Evolutionary conservation across 1,140 invertebrate species (phyloP).

Genomic region (Antheraea pernyi): DNA sequence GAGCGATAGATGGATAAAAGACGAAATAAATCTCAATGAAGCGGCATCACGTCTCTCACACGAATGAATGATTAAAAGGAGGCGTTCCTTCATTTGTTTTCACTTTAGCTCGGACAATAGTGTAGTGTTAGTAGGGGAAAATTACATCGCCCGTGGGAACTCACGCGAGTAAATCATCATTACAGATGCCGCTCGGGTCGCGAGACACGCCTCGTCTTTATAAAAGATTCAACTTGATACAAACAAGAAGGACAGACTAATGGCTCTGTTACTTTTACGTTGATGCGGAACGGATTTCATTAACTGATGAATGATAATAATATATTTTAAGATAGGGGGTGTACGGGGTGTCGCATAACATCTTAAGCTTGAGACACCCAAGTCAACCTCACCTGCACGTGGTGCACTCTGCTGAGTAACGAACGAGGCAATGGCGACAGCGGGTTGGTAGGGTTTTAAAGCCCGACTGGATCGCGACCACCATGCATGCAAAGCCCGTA

Average conservation of each 20-base stretch:
- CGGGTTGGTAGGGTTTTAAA: too few relatives aligned
- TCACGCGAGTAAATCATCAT: constrained; percentile 67
- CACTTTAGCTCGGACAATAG: constrained; percentile 59
- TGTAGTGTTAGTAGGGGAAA: constrained; percentile 56
- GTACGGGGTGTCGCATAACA: too few relatives aligned
- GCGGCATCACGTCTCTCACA: constrained; percentile 37
- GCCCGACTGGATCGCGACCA: too few relatives aligned
- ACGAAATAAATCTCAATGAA: constrained; percentile 69
- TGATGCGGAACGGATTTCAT: not conserved
- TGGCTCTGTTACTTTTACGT: constrained; percentile 28
- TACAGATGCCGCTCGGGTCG: constrained; percentile 44
- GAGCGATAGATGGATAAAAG: constrained; percentile 34
- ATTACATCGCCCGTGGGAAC: constrained; percentile 66
- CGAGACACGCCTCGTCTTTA: constrained; percentile 61
- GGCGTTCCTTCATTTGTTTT: constrained; percentile 67
- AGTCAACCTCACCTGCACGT: too few relatives aligned
- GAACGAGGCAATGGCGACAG: too few relatives aligned
- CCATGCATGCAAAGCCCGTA: too few relatives aligned
- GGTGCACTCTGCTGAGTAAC: too few relatives aligned
- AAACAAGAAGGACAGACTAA: constrained; percentile 55
- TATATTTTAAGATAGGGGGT: too few relatives aligned
- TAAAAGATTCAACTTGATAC: constrained; percentile 73
- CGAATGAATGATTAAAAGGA: constrained; percentile 71
- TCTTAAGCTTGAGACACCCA: too few relatives aligned
- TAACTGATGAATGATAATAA: not conserved